These are phyloP conservation scores for Ametastegia equiseti DNA, from an alignment of 2,888 invertebrate genomes.

Conservation along the genomic window DNA sequence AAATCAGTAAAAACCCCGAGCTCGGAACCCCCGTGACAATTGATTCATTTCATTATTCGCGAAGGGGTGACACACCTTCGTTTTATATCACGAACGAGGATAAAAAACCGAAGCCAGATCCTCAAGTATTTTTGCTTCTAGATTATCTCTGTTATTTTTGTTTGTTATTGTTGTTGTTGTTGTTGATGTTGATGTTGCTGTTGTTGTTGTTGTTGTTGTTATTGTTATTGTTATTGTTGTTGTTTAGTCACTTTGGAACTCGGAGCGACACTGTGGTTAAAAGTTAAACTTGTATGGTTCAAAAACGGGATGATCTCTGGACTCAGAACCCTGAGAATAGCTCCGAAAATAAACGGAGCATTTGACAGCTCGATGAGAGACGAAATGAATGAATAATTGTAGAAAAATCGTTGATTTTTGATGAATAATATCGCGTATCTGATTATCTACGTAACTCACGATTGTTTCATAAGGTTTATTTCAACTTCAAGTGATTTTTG, in stretches of 20 bases:
- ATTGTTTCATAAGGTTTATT: neutral
- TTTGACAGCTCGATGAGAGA: conserved; percentile 38
- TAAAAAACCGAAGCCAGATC: neutral
- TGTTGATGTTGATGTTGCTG: too few relatives aligned
- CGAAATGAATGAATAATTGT: neutral
- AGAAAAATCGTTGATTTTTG: neutral
- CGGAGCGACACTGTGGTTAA: neutral
- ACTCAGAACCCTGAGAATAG: conserved; percentile 16
- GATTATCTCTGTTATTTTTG: too few relatives aligned
- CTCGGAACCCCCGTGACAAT: conserved; percentile 4
- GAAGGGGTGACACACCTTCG: conserved; percentile 5
- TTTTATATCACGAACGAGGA: neutral
- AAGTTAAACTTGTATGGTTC: neutral
- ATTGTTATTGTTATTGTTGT: too few relatives aligned
- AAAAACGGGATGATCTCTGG: too few relatives aligned
- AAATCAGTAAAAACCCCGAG: neutral
- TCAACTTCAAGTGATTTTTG: neutral
- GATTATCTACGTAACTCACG: neutral
- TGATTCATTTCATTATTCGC: conserved; percentile 18
- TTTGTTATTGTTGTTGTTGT: too few relatives aligned
- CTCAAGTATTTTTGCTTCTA: too few relatives aligned
- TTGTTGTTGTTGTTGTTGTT: too few relatives aligned
- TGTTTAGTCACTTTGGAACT: neutral
- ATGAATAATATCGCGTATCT: neutral
- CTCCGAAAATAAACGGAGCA: conserved; percentile 38